A percentile compares a stretch with the other conserved stretches of the same genome.
Conservation (phyloP, 2,113 vertebrate species). For the Lynx canadensis region DNA sequence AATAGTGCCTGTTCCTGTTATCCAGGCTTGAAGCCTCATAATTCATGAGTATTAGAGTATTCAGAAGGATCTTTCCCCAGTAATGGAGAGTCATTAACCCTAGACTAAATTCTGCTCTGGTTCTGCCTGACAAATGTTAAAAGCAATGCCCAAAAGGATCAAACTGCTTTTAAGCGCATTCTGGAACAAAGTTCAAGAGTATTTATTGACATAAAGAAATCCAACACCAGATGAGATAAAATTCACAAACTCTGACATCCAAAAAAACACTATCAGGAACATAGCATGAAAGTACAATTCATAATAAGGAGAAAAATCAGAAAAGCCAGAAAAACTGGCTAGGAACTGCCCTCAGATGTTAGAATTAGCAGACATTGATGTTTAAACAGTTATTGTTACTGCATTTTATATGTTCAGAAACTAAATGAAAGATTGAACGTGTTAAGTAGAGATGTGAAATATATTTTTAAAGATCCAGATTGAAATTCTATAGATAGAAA, state of each 20-base stretch:
- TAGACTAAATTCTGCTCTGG: neutral
- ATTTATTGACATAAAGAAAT: conserved; percentile 24
- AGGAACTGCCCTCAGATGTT: neutral
- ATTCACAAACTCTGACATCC: neutral
- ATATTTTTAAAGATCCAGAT: neutral
- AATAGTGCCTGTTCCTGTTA: neutral
- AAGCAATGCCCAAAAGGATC: neutral
- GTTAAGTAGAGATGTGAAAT: neutral
- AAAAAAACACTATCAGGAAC: neutral
- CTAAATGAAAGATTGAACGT: neutral
- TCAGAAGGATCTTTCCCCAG: neutral
- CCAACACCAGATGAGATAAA: neutral
- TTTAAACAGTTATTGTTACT: neutral
- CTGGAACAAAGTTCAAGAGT: neutral
- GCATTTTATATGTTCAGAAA: neutral
- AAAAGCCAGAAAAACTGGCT: neutral
- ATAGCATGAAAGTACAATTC: neutral
- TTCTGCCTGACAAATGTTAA: neutral
- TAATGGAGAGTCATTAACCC: neutral
- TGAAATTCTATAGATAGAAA: neutral
- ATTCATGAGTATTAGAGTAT: neutral
- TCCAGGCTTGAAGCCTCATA: neutral
- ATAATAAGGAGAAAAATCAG: neutral
- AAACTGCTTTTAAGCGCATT: neutral
- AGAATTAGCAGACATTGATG: neutral